A percentile compares a stretch with the other conserved stretches of the same genome.
Conservation (phyloP, 1,140 invertebrate genomes). For the Phenacoccus solenopsis region DNA sequence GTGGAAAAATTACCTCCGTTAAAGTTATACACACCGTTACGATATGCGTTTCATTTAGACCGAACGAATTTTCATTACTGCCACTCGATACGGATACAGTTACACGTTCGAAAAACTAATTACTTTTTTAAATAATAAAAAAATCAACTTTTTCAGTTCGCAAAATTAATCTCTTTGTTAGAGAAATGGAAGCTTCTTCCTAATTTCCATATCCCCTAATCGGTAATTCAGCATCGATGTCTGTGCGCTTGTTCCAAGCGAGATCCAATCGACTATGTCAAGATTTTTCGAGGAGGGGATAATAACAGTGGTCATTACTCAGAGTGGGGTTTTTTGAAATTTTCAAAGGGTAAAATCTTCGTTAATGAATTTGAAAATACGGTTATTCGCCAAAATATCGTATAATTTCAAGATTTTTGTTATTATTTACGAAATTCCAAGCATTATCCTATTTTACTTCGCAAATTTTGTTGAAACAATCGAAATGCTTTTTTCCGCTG, state of each 20-base stretch:
- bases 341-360: background rate
- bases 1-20: background rate
- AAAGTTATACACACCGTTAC: background rate
- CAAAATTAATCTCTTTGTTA: slow-evolving; percentile 11
- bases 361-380: too few relatives aligned
- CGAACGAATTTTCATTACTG: background rate
- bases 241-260: slow-evolving; percentile 6
- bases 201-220: slow-evolving; percentile 12
- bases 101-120: background rate
- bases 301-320: slow-evolving; percentile 12
- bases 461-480: too few relatives aligned
- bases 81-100: background rate
- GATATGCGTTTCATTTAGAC: background rate
- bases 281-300: slow-evolving; percentile 7
- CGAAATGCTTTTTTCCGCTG: too few relatives aligned
- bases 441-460: too few relatives aligned
- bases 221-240: slow-evolving; percentile 13
- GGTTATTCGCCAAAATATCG: too few relatives aligned
- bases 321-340: background rate
- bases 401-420: too few relatives aligned
- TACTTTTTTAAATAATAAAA: background rate
- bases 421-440: too few relatives aligned
- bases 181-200: background rate
- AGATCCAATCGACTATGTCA: background rate
- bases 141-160: background rate